Evolutionary conservation across 1,140 invertebrate genomes (phyloP), one percentile per base, ranked within the genome.

Genomic region (Orius insidiosus): DNA sequence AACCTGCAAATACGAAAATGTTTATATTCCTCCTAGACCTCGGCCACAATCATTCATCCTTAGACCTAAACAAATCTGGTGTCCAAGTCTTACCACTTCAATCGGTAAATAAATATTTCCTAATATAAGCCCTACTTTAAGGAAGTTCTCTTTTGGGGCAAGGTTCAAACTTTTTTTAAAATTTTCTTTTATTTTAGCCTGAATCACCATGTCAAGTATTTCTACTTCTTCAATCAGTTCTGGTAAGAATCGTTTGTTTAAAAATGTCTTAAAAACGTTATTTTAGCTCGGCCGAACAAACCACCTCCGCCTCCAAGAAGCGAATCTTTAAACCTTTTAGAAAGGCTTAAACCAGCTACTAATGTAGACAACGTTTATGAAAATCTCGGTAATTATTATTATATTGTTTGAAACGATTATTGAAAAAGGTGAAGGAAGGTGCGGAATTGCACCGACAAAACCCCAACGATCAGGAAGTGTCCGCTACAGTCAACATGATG

Each of bases 1-100:
- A 79, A 40, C 64, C 75, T 37, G 62, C 3, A 55, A 64, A 40
- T 56, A 35, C 55, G 63, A 56, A 53, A 67, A 44, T n/a, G 75
- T 52, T 58, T 63, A 55, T 36, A 68, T 53, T 54, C 65, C 2
- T n/a, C 13, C 52, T 55, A 78, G 80, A 56, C 76, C 78, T 0
- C 67, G 81, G 13, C 63, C 85, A 7, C 80, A 87, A 90, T 90
- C 40, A 84, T 89, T 51, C 85, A 90, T 69, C 85, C 85, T 64
- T 83, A 43, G 84, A 90, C 53, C 67, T 88, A 11, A 84, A 86
- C 60, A 79, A 79, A 8, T 75, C 76, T 2, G 76, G 66, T 14
- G 80, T 85, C 0, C 78, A 86, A 57, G 80, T 85, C 2, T 68
- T 85, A 33, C 73, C 75, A 10, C 16, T 45, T 9, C 13, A 40